phyloP scores from a whole-genome alignment of 2,888 invertebrate species.

The Brenthis daphne region DNA sequence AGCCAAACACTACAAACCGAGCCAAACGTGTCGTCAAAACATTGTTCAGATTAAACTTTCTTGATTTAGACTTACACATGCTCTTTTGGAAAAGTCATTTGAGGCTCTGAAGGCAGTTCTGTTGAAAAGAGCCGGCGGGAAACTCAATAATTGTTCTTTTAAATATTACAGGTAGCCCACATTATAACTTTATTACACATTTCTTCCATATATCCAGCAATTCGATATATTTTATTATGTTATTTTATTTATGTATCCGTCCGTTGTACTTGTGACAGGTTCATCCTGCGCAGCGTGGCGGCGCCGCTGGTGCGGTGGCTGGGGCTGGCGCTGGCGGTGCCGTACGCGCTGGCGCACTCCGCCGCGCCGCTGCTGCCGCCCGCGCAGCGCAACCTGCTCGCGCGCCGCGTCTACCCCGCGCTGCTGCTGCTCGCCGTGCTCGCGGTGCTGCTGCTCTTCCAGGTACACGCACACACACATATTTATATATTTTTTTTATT shows the following conservation, averaged over 20 bases:
- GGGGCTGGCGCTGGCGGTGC: conserved; percentile 94
- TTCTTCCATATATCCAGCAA: no score
- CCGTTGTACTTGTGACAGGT: conserved; percentile 57
- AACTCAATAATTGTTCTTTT: no score
- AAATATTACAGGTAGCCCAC: no score
- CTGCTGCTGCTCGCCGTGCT: conserved; percentile 88
- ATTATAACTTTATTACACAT: background rate
- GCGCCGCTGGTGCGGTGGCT: conserved; percentile 94
- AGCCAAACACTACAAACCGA: no score
- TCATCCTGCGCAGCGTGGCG: conserved; percentile 92
- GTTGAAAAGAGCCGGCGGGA: no score
- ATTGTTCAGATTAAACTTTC: no score
- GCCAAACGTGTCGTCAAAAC: no score
- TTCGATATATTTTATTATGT: background rate
- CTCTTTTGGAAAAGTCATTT: no score
- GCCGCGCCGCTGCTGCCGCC: conserved; percentile 86
- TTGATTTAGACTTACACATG: no score
- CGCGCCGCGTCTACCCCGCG: conserved; percentile 94
- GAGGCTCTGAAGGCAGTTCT: no score
- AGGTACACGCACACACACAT: conserved; percentile 46
- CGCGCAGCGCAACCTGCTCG: conserved; percentile 88
- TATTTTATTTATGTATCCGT: background rate
- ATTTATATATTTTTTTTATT: no score
- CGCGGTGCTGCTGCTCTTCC: conserved; percentile 86
- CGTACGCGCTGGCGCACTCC: conserved; percentile 94